Evolutionary conservation across 2,888 invertebrate species (phyloP), one percentile per base, ranked within the genome.

Genomic region (Andrena bicolor): DNA sequence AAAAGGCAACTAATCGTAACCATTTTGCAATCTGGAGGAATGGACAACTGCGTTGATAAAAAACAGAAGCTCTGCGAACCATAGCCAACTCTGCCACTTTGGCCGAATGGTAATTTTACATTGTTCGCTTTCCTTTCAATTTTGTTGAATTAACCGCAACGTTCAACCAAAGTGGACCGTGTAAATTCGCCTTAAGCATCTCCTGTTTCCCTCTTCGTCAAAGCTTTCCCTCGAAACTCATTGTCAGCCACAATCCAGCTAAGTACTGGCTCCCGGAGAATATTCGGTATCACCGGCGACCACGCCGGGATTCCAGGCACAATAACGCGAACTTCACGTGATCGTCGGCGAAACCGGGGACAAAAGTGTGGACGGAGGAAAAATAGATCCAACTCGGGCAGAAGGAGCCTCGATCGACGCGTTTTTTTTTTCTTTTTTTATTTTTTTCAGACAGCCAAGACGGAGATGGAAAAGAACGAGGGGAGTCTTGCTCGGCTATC

Each of bases 401-500:
- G 41, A 60, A 41, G 28, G 23, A 41, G 20, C 23, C 64, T 63
- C 58, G 80, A 88, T 78, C 72, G 87, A 77, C 76, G 77, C 63
- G 76, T 53, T 63, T 65, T 28, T 2, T 61, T 28, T 53, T 63
- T 65, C 26, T 2, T 61, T 28, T 53, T 63, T 65, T 28, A 1
- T 61, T 28, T 61, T 68, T 63, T 76, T 69, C 76, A 60, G 64
- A 64, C 70, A 74, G 64, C 66, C 65, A 71, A 79, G 72, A 73
- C 75, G 79, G 65, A 70, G 70, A 61, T 71, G 56, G 49, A 53
- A 64, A 66, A 20, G 66, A 60, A 72, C 69, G 73, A 72, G 72
- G 63, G 63, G 79, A 76, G 76, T 86, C 78, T 13, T 84, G 82
- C 81, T 76, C 83, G 64, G 79, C 78, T 83, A 88, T 89, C 86